These are phyloP conservation scores for Prorops nasuta DNA, from an alignment of 1,140 invertebrate genomes.

Conservation along the genomic window DNA sequence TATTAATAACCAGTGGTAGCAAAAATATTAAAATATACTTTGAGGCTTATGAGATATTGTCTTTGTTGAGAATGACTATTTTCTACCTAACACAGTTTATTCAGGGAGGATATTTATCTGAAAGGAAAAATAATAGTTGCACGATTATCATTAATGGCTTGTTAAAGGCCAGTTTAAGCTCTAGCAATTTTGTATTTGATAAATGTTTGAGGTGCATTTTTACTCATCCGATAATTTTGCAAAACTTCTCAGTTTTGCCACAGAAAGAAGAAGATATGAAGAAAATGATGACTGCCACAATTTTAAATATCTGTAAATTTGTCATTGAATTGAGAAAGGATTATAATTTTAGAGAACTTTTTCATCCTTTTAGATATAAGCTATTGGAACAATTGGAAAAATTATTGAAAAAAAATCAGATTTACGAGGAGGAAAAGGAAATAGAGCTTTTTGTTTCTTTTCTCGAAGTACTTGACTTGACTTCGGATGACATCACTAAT, in stretches of 20 bases:
- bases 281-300: slow-evolving; percentile 50
- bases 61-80: slow-evolving; percentile 31
- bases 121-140: slow-evolving; percentile 26
- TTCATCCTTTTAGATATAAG: slow-evolving; percentile 40
- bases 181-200: slow-evolving; percentile 13
- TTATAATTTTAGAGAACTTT: slow-evolving; percentile 13
- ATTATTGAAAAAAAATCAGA: slow-evolving; percentile 22
- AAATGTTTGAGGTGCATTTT: slow-evolving; percentile 45
- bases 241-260: slow-evolving; percentile 57
- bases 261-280: slow-evolving; percentile 39
- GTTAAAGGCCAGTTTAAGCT: slow-evolving; percentile 15
- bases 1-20: slow-evolving; percentile 18
- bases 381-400: slow-evolving; percentile 30
- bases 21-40: slow-evolving; percentile 13
- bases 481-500: slow-evolving; percentile 15
- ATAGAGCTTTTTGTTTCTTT: slow-evolving; percentile 12
- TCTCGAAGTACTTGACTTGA: slow-evolving; percentile 33
- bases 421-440: slow-evolving; percentile 3
- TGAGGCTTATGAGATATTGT: slow-evolving; percentile 17
- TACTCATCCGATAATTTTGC: slow-evolving; percentile 57
- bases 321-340: slow-evolving; percentile 22
- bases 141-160: slow-evolving; percentile 31
- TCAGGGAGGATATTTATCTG: slow-evolving; percentile 16
- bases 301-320: slow-evolving; percentile 42
- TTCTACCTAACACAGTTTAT: slow-evolving; percentile 45